Conservation (phyloP, 2,113 vertebrate species). For the Megaleporinus macrocephalus region DNA sequence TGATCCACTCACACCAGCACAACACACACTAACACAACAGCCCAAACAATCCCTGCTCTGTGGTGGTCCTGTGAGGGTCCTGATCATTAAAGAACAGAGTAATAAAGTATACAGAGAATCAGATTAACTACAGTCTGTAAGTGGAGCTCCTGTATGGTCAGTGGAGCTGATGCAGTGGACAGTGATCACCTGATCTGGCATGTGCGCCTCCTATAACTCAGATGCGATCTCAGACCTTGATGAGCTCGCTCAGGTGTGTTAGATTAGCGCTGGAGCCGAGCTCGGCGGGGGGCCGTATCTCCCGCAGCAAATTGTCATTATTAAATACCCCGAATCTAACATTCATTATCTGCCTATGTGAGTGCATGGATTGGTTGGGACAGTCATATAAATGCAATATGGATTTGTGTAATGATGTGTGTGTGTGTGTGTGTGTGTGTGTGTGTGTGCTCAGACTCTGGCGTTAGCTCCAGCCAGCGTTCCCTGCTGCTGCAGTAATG, state of each 20-base stretch:
- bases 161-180: too few species aligned
- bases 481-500: conserved; percentile 32
- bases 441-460: conserved; percentile 1
- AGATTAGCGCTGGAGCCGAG: background rate
- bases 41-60: too few species aligned
- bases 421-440: conserved; percentile 13
- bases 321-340: background rate
- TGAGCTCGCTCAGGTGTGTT: background rate
- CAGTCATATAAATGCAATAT: conserved; percentile 21
- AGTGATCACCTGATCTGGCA: background rate
- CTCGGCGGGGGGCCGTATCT: background rate
- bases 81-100: too few species aligned
- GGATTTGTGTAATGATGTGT: background rate
- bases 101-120: too few species aligned
- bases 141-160: too few species aligned
- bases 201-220: background rate
- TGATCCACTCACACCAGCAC: too few species aligned
- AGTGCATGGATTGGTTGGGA: background rate
- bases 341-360: background rate
- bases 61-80: too few species aligned
- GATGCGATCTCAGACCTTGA: background rate
- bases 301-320: background rate
- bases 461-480: conserved; percentile 14
- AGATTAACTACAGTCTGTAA: too few species aligned
- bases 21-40: too few species aligned